Evolutionary conservation across 37 sponge, comb jelly and placozoan genomes (phyloP), one percentile per base, ranked within the genome.

Genomic region (Mnemiopsis leidyi): DNA sequence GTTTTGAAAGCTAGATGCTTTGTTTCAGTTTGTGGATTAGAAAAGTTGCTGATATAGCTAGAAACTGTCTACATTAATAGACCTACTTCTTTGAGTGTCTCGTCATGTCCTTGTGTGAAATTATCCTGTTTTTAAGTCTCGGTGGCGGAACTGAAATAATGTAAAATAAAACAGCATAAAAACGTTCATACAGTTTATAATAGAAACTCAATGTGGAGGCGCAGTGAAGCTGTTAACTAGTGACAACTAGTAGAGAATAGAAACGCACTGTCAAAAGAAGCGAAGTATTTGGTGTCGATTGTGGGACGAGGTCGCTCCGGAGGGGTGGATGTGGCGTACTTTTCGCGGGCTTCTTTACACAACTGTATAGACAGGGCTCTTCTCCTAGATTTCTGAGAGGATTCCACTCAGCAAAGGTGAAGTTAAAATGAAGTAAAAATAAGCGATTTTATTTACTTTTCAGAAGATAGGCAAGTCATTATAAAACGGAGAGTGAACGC

Each of bases 61-160:
- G 61, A 48, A 48, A 48, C 5, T 18, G 5, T 48, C 13, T 13
- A 48, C 13, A 48, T 5, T 18, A 48, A 48, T 48, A 48, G 61
- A 85, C 90, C 23, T 26, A 85, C 90, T 40, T 85, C 29, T 85
- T 85, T 40, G 90, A 85, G 32, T 33, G 13, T 38, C 61, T 35
- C 0, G 36, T 37, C 61, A 40, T 40, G 16, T 39, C 90, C 23
- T 40, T 38, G 90, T 85, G 90, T 21, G 90, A 85, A 7, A 85
- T 85, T 9, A 40, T 40, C 29, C 75, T 71, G n/a, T 71, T 71
- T 29, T 85, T 85, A 5, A 1, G 48, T 85, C 48, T 0, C 3
- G 90, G 90, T 39, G 90, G 90, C 1, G 90, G 90, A 40, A 85
- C 90, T 85, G 90, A 85, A 39, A 39, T 2, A 28, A 32, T 69